Conservation (phyloP, 2,113 vertebrate genomes). For the Silurus meridionalis region DNA sequence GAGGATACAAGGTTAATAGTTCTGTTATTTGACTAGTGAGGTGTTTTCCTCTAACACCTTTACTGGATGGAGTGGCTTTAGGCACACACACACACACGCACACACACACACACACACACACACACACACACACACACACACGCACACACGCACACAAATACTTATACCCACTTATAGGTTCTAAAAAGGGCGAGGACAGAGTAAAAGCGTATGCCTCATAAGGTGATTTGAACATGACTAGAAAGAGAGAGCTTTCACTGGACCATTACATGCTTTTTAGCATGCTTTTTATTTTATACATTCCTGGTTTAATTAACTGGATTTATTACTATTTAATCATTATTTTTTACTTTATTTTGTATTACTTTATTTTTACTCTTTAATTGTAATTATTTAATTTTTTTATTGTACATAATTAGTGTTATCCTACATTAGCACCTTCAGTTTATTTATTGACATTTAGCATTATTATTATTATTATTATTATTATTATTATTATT, state of each 20-base stretch:
- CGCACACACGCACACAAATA: slow-evolving; percentile 39
- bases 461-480: too few relatives aligned
- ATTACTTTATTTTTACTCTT: too few relatives aligned
- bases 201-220: background rate
- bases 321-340: too few relatives aligned
- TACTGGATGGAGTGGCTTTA: slow-evolving; percentile 18
- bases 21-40: slow-evolving; percentile 48
- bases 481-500: too few relatives aligned
- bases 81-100: slow-evolving; percentile 45
- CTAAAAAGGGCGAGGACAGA: background rate
- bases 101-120: slow-evolving; percentile 47
- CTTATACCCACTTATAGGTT: slow-evolving; percentile 21
- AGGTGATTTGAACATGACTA: background rate
- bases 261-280: too few relatives aligned
- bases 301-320: too few relatives aligned
- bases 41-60: slow-evolving; percentile 52
- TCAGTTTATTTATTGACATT: too few relatives aligned
- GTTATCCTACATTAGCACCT: too few relatives aligned
- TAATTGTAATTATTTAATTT: too few relatives aligned
- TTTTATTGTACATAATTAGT: too few relatives aligned
- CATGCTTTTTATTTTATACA: too few relatives aligned
- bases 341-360: too few relatives aligned
- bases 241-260: background rate
- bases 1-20: slow-evolving; percentile 63
- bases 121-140: slow-evolving; percentile 26